phyloP scores from a whole-genome alignment of 2,797 vertebrate genomes.

The Avahi laniger region DNA sequence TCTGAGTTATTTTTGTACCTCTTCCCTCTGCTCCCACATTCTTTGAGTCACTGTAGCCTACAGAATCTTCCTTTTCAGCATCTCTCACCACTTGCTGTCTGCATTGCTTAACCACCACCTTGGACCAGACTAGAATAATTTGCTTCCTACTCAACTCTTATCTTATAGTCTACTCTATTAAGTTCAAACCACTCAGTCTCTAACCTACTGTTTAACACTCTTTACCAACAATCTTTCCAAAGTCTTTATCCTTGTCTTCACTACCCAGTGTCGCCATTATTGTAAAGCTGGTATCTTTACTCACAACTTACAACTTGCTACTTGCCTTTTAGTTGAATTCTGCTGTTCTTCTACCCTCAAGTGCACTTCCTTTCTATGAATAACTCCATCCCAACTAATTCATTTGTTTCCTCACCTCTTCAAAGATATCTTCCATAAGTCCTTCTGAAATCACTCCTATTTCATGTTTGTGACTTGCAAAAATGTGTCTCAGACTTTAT shows the following conservation, averaged over 20 bases:
- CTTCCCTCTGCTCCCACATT: neutral
- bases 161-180: neutral
- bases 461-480: neutral
- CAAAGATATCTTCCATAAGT: neutral
- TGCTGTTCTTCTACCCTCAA: neutral
- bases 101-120: neutral
- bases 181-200: neutral
- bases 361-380: neutral
- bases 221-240: neutral
- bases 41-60: slow-evolving; percentile 1
- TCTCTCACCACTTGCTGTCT: neutral
- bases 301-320: neutral
- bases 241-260: neutral
- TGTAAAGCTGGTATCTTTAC: neutral
- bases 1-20: slow-evolving; percentile 30
- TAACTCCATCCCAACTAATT: neutral
- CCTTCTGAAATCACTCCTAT: neutral
- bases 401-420: neutral
- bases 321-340: neutral
- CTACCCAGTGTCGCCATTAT: neutral
- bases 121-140: neutral
- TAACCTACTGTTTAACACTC: neutral
- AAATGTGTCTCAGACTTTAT: neutral
- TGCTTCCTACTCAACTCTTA: neutral
- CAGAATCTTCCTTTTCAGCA: neutral